Percentiles rank a stretch among this genome's conserved stretches.
These are phyloP conservation scores for Drosophila murphyi DNA, from an alignment of 1,140 invertebrate genomes.

Conservation along the genomic window DNA sequence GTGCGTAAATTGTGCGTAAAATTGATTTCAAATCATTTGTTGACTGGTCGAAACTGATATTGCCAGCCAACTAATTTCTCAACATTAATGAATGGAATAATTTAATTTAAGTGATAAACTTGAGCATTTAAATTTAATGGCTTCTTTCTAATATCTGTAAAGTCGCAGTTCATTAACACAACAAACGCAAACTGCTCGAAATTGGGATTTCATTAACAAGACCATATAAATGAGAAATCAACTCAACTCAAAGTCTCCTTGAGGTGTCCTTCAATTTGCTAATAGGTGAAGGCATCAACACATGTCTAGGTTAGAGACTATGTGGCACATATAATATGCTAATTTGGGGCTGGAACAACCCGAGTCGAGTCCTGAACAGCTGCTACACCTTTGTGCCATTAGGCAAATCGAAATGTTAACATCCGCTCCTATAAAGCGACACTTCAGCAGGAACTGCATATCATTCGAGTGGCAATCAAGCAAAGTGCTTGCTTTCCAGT, in stretches of 20 bases:
- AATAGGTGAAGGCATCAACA: slow-evolving; percentile 21
- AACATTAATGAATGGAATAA: no score
- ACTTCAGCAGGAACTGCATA: neutral
- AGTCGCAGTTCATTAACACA: no score
- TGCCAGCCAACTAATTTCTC: no score
- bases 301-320: slow-evolving; percentile 12
- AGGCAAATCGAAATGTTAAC: slow-evolving; percentile 40
- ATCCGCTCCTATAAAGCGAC: neutral
- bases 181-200: no score
- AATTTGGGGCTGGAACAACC: slow-evolving; percentile 19
- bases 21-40: slow-evolving; percentile 36
- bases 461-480: slow-evolving; percentile 41
- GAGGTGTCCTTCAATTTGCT: slow-evolving; percentile 28
- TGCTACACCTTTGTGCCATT: slow-evolving; percentile 30
- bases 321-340: slow-evolving; percentile 36
- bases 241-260: slow-evolving; percentile 10
- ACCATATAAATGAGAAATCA: slow-evolving; percentile 14
- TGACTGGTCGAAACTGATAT: neutral
- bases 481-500: slow-evolving; percentile 37
- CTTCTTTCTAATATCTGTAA: no score
- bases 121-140: no score
- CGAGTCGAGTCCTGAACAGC: slow-evolving; percentile 15
- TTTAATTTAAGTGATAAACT: no score
- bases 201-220: no score
- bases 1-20: slow-evolving; percentile 35